phyloP scores from a whole-genome alignment of 2,888 invertebrate species.

The Drosophila algonquin region DNA sequence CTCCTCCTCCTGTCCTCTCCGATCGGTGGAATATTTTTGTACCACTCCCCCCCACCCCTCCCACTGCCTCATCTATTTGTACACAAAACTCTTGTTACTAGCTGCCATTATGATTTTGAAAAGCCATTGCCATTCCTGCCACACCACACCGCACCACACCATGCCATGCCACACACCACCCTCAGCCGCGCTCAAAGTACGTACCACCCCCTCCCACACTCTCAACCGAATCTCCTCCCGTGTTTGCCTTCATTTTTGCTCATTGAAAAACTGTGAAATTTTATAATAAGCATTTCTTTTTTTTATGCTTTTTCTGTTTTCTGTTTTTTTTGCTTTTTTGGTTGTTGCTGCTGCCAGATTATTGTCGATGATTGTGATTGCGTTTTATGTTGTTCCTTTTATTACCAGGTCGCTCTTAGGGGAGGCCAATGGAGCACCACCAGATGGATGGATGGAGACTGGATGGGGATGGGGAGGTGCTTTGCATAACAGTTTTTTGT shows the following conservation, averaged over 20 bases:
- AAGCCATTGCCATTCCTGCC: constrained; percentile 76
- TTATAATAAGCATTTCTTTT: constrained; percentile 81
- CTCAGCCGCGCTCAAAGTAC: neutral
- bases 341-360: constrained; percentile 73
- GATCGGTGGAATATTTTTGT: constrained; percentile 50
- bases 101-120: constrained; percentile 83
- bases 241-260: constrained; percentile 50
- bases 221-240: constrained; percentile 18
- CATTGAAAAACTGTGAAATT: constrained; percentile 82
- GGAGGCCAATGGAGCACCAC: constrained; percentile 9
- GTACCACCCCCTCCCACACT: too few species aligned
- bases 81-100: constrained; percentile 82
- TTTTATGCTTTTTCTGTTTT: constrained; percentile 38
- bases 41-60: constrained; percentile 2
- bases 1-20: constrained; percentile 11
- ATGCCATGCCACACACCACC: neutral
- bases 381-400: constrained; percentile 78
- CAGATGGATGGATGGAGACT: constrained; percentile 3
- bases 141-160: neutral
- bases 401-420: constrained; percentile 54
- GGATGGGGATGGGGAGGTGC: neutral
- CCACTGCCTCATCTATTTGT: constrained; percentile 63
- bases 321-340: constrained; percentile 48
- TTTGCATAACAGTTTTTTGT: constrained; percentile 12
- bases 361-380: constrained; percentile 82